Evolutionary conservation across 2,797 vertebrate genomes (phyloP).

Genomic region (Bovichtus variegatus): DNA sequence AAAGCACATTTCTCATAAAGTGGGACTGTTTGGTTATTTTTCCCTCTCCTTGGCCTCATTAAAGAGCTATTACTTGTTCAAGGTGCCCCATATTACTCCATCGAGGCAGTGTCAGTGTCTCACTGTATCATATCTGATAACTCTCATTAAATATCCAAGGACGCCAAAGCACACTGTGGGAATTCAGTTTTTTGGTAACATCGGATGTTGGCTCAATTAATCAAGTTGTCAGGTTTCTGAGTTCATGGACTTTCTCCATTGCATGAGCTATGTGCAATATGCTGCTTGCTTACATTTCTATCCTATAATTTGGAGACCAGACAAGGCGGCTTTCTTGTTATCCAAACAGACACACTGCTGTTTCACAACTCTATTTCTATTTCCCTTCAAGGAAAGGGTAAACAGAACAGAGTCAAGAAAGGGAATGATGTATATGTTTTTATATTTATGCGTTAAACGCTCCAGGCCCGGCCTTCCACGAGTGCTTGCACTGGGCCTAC

Average conservation of each 20-base stretch:
- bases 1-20: slow-evolving; percentile 82
- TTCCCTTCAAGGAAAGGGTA: slow-evolving; percentile 34
- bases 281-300: slow-evolving; percentile 51
- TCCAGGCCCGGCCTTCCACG: slow-evolving; percentile 3
- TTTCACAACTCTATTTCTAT: slow-evolving; percentile 51
- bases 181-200: slow-evolving; percentile 39
- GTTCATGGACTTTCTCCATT: slow-evolving; percentile 32
- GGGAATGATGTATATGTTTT: slow-evolving; percentile 32
- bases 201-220: slow-evolving; percentile 38
- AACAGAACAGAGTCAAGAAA: slow-evolving; percentile 35
- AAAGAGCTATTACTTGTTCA: slow-evolving; percentile 76
- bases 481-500: slow-evolving; percentile 26
- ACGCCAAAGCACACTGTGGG: slow-evolving; percentile 9
- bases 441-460: slow-evolving; percentile 24
- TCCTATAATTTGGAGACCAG: slow-evolving; percentile 46
- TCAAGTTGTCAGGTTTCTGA: slow-evolving; percentile 33
- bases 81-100: slow-evolving; percentile 76
- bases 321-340: slow-evolving; percentile 33
- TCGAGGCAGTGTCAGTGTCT: slow-evolving; percentile 51
- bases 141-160: slow-evolving; percentile 42
- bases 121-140: slow-evolving; percentile 54
- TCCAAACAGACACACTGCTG: slow-evolving; percentile 33
- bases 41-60: slow-evolving; percentile 81
- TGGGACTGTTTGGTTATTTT: slow-evolving; percentile 74
- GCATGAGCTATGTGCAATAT: slow-evolving; percentile 3